phyloP scores from a whole-genome alignment of 30 jellyfish, hydroid and myxozoan species.

The Sanderia malayensis region DNA sequence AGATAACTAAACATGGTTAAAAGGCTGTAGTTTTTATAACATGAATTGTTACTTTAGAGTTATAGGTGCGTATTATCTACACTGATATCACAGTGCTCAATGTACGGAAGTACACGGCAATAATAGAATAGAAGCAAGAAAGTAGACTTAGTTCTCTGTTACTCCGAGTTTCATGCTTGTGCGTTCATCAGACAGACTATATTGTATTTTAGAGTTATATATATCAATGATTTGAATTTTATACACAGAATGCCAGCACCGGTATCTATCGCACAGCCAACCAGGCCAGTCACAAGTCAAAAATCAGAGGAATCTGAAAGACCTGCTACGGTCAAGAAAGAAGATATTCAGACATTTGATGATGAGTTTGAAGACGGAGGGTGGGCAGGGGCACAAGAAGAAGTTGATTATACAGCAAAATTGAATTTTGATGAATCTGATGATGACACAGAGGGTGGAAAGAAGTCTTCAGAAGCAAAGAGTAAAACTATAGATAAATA shows the following conservation, averaged over 20 bases:
- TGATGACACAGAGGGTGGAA: constrained; percentile 54
- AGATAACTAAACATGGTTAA: too few species aligned
- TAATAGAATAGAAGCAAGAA: too few species aligned
- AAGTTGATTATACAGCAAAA: constrained; percentile 89
- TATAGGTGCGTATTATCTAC: too few species aligned
- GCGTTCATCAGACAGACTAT: too few species aligned
- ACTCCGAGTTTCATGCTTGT: too few species aligned
- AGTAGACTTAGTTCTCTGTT: too few species aligned
- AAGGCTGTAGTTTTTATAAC: too few species aligned
- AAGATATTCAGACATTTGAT: constrained; percentile 56
- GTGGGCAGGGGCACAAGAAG: constrained; percentile 98
- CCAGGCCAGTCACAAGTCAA: constrained; percentile 43
- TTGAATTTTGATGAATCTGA: constrained; percentile 91
- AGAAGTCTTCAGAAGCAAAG: constrained; percentile 4
- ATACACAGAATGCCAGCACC: constrained; percentile 84
- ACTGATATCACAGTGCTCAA: too few species aligned
- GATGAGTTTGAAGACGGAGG: constrained; percentile 77
- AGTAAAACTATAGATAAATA: not conserved
- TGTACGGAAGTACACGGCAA: too few species aligned
- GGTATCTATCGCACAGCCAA: constrained; percentile 51
- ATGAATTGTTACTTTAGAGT: too few species aligned
- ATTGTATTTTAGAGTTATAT: too few species aligned
- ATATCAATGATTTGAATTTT: too few species aligned
- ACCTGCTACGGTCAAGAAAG: constrained; percentile 64
- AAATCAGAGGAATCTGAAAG: constrained; percentile 51